Evolutionary conservation across 2,113 vertebrate genomes (phyloP), one percentile per base, ranked within the genome.

Genomic region (Micromys minutus): DNA sequence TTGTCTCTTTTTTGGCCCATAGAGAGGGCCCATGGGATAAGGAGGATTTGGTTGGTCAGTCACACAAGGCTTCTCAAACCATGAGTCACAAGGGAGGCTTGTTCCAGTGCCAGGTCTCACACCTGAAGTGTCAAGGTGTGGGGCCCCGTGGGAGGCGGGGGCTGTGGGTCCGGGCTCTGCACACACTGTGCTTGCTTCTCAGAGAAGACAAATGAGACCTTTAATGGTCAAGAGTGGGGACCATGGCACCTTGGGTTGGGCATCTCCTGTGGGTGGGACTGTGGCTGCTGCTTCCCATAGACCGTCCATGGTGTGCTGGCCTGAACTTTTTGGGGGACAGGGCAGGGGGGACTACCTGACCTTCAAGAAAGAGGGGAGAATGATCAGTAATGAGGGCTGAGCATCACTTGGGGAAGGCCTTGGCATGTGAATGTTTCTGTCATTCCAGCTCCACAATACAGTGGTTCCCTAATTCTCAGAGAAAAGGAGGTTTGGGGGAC

Each of bases 281-380:
- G 1, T 0, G 0, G 3, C 55, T 59, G 5, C 69, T 34, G 0
- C 9, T 36, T 39, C n/a, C 36, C 3, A 0, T 0, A 1, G 8
- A 22, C 29, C 21, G 39, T 71, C 75, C 8, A 1, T 0, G 0
- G 17, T 0, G 10, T 17, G 50, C 39, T 59, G 29, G 42, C 52
- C 61, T 15, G 6, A 10, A n/a, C n/a, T 90, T 24, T 76, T 50
- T 11, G 9, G 7, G 69, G 36, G 36, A 36, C 63, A 31, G 63
- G 31, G 15, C 34, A 4, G 26, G 34, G n/a, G 5, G 26, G 29
- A 22, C 50, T 42, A 3, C 79, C 22, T 29, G 87, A 29, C 13
- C 26, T 31, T 0, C 16, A 47, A 34, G 89, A 69, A 5, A 47
- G 29, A 86, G 63, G n/a, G 39, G 16, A 11, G 52, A 65, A n/a